These are phyloP conservation scores for Pollenia labialis DNA, from an alignment of 2,888 invertebrate species.

Conservation along the genomic window DNA sequence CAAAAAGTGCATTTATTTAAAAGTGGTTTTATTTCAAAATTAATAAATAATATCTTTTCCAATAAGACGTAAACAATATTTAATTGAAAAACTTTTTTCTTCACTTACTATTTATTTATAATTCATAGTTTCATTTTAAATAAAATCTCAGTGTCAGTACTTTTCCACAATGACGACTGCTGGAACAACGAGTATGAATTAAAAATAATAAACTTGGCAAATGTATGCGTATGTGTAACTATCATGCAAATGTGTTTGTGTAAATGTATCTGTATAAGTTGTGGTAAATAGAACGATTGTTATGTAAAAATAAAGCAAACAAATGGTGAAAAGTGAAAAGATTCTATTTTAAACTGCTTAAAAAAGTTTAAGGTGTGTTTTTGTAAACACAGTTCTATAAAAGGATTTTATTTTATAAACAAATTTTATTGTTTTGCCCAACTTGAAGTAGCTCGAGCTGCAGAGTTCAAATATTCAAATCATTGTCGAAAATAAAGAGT, in stretches of 20 bases:
- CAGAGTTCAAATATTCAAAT: no score
- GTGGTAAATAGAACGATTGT: conserved; percentile 22
- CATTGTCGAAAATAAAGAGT: no score
- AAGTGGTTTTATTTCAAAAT: not conserved
- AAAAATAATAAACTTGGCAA: conserved; percentile 22
- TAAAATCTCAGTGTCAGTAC: conserved; percentile 50
- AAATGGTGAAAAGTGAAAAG: conserved; percentile 20
- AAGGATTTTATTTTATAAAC: not conserved
- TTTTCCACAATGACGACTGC: conserved; percentile 39
- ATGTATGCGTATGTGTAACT: not conserved
- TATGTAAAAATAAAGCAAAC: conserved; percentile 30
- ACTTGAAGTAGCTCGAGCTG: no score
- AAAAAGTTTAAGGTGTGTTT: conserved; percentile 14
- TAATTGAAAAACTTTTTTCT: conserved; percentile 14
- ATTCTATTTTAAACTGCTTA: conserved; percentile 19
- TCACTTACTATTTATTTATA: not conserved
- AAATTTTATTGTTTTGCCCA: no score
- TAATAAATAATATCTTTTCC: not conserved
- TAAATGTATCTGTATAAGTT: not conserved
- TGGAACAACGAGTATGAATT: conserved; percentile 26
- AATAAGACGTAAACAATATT: conserved; percentile 10
- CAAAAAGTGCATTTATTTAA: no score
- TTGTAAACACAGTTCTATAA: conserved; percentile 2
- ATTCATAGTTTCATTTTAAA: conserved; percentile 39
- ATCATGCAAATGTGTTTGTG: not conserved